These are phyloP conservation scores for Heliconius himera DNA, from an alignment of 1,140 invertebrate genomes.

Conservation along the genomic window DNA sequence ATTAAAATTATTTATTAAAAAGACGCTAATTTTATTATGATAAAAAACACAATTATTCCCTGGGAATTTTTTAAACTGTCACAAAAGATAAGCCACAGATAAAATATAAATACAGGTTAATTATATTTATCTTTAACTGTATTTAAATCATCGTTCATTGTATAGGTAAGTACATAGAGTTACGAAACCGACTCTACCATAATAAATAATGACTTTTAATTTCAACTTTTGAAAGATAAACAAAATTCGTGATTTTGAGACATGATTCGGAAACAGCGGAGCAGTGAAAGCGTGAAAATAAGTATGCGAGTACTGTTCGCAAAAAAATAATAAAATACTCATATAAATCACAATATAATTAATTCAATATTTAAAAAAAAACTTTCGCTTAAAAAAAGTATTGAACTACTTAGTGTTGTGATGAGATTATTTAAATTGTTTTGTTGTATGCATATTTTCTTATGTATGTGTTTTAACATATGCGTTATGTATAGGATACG, in stretches of 20 bases:
- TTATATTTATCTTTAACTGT: background rate
- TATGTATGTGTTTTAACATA: background rate
- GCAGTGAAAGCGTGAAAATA: constrained; percentile 60
- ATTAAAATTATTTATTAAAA: background rate
- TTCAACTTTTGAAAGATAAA: constrained; percentile 23
- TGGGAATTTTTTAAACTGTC: background rate
- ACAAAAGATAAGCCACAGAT: background rate
- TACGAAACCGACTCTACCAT: background rate
- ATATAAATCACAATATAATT: background rate
- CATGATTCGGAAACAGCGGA: constrained; percentile 29
- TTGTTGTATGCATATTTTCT: background rate
- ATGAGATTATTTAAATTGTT: background rate
- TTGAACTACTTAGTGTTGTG: background rate
- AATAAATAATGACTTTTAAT: constrained; percentile 12
- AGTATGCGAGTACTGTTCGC: constrained; percentile 38
- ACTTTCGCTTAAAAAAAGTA: background rate
- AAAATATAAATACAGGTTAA: background rate
- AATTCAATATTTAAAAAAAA: background rate
- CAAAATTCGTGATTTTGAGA: constrained; percentile 30
- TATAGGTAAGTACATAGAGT: background rate
- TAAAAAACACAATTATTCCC: background rate
- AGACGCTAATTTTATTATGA: background rate
- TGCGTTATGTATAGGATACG: background rate
- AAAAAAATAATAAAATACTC: constrained; percentile 41
- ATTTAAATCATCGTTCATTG: background rate